Percentiles rank a stretch among this genome's conserved stretches.
Conservation (phyloP, 2,888 invertebrate species). For the Eretmocerus hayati region DNA sequence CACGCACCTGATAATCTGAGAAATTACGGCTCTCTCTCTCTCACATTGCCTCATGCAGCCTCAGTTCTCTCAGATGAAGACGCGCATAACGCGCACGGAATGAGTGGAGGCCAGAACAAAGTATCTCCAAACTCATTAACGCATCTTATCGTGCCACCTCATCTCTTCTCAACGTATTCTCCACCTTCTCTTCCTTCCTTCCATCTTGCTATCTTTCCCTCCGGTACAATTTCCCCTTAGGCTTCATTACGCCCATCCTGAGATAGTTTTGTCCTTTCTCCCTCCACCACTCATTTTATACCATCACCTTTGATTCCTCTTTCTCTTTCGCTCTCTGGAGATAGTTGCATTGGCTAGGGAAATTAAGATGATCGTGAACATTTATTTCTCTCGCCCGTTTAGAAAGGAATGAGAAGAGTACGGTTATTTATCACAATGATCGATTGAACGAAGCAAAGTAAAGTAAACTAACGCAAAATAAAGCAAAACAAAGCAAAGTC, state of each 20-base stretch:
- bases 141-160: constrained; percentile 18
- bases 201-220: not conserved
- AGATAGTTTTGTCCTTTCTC: not conserved
- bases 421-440: too few relatives aligned
- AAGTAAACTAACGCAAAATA: too few relatives aligned
- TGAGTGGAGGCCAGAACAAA: not conserved
- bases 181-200: not conserved
- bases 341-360: too few relatives aligned
- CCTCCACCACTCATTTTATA: not conserved
- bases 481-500: too few relatives aligned
- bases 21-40: too few relatives aligned
- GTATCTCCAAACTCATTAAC: constrained; percentile 15
- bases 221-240: constrained; percentile 2
- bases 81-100: not conserved
- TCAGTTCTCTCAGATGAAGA: constrained; percentile 14
- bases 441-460: too few relatives aligned
- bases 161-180: constrained; percentile 3
- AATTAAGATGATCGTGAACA: too few relatives aligned
- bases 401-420: too few relatives aligned
- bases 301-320: too few relatives aligned
- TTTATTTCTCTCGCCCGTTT: too few relatives aligned
- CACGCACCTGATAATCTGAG: too few relatives aligned
- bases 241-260: constrained; percentile 6
- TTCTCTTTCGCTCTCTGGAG: not conserved
- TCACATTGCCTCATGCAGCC: too few relatives aligned